Conservation (phyloP, 2,888 invertebrate genomes). For the Apoderus coryli region DNA sequence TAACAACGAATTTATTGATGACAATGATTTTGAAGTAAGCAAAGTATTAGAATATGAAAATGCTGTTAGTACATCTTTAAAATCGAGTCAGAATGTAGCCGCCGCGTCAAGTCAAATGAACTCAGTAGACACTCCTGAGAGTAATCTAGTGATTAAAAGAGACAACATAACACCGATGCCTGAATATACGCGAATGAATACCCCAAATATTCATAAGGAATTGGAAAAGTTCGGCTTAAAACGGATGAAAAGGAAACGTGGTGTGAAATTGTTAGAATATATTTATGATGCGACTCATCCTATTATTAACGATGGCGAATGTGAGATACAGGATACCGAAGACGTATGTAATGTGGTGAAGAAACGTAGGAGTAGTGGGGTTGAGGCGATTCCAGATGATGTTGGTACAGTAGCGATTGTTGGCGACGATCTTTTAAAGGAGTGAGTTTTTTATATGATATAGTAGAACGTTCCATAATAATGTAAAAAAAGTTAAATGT, state of each 20-base stretch:
- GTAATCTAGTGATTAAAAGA: conserved; percentile 36
- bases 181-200: conserved; percentile 41
- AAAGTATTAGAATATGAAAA: too few relatives aligned
- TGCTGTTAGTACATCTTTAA: too few relatives aligned
- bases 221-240: conserved; percentile 51
- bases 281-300: conserved; percentile 58
- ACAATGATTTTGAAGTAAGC: too few relatives aligned
- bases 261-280: conserved; percentile 47
- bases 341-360: conserved; percentile 17
- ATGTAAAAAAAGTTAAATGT: too few relatives aligned
- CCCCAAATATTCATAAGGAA: conserved; percentile 41
- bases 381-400: too few relatives aligned
- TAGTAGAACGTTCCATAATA: too few relatives aligned
- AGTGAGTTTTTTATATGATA: conserved; percentile 16
- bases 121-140: too few relatives aligned
- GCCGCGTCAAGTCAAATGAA: too few relatives aligned
- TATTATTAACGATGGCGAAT: conserved; percentile 31
- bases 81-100: too few relatives aligned
- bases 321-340: conserved; percentile 17
- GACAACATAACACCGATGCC: conserved; percentile 42
- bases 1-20: too few relatives aligned
- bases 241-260: conserved; percentile 43
- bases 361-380: too few relatives aligned
- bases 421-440: conserved; percentile 19
- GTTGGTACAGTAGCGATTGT: conserved; percentile 23